Evolutionary conservation across 2,113 vertebrate species (phyloP), one percentile per base, ranked within the genome.

Genomic region (Podocnemis expansa): DNA sequence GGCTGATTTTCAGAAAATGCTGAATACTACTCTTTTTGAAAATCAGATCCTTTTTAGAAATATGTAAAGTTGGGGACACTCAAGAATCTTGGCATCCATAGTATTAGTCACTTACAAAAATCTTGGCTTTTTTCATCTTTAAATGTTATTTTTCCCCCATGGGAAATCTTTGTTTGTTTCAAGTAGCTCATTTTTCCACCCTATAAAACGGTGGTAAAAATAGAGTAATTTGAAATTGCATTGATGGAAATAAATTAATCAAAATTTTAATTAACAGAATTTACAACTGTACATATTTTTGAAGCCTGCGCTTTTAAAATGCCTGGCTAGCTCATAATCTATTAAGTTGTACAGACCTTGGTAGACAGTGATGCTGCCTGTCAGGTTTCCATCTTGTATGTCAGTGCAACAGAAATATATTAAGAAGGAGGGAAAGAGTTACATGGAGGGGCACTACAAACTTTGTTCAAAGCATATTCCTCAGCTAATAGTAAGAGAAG

Each of bases 271-370:
- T 93, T 54, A 45, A 13, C 29, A n/a, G 43, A 96, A 56, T 2
- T 0, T 3, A 27, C 0, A 0, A 55, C 45, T 38, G 56, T 51
- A 2, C 0, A 13, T 88, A 1, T 2, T 80, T 0, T 0, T 60
- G 84, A 94, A 96, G 91, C 84, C 86, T 52, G 80, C 82, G 63
- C 60, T 51, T 90, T 60, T 85, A 85, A 96, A 95, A 96, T 80
- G 91, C 86, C 83, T 94, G 49, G 60, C 82, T 21, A 10, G 54
- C 10, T 16, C 55, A 56, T 81, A 41, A 56, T 82, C 56, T 7
- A 2, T 45, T 54, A 41, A 41, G 7, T 22, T 34, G 25, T 6
- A 34, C 4, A 31, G 51, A 49, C 11, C 31, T 78, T 34, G 47
- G 10, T 10, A 51, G 49, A 22, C 21, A 3, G 8, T 31, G n/a